Base-by-base conservation (phyloP, 2,797 vertebrate species). In the Ctenopoma multispine region DNA sequence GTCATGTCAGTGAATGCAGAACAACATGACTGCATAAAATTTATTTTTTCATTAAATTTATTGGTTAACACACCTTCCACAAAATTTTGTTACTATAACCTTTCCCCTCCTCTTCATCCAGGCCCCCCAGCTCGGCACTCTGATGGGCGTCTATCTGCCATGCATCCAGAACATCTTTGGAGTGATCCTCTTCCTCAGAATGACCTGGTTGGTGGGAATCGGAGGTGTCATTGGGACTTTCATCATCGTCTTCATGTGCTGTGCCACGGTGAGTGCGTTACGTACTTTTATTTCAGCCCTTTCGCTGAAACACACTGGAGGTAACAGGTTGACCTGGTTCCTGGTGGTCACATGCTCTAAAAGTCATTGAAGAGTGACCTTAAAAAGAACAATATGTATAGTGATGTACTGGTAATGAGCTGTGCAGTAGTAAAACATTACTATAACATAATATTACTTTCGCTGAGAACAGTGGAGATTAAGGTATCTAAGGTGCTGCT, bases 161-260 rank as follows among this genome's bases (percentile, higher is more conserved):
- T 99, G 98, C 87, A 95, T 99, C 91, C 98, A 99, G 94, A 99
- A 99, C 92, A 99, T 99, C 90, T 97, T 99, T 1, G 98, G 98
- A 1, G 98, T 99, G 81, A 99, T 99, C 87, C 96, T 99, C 58
- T 99, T 99, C 89, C 95, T 99, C 88, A 95, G 98, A 65, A 97
- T 99, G 94, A 99, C 98, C 51, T 99, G 98, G 98, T 93, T 99
- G 68, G 98, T 99, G 87, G 98, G 98, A 73, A 96, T 97, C 0
- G 96, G 97, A 0, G 98, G 98, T 11, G 95, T 99, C 90, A 89
- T 99, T 78, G 96, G 98, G 73, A 96, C 97, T 69, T 99, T 99
- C 91, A 64, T 95, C 92, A 99, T 99, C 80, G 98, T 99, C 87
- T 90, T 97, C 87, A 96, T 99, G 84, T 99, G 98, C 94, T 99